Evolutionary conservation across 2,113 vertebrate species (phyloP).

Genomic region (Tragelaphus scriptus): DNA sequence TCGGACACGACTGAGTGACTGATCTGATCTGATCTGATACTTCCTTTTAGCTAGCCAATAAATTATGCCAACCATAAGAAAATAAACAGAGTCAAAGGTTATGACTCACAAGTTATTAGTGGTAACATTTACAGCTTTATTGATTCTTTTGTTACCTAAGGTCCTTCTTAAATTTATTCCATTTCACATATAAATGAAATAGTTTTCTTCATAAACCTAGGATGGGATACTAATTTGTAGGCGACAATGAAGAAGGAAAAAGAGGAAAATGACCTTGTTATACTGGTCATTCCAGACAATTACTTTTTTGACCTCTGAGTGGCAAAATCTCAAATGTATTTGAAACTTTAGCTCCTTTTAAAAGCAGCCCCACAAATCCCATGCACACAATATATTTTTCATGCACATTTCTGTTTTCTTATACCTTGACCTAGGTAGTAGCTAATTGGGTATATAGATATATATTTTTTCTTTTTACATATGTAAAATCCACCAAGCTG

Average conservation of each 20-base stretch:
- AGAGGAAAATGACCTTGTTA: not conserved
- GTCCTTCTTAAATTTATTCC: not conserved
- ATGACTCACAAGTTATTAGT: not conserved
- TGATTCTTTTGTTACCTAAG: not conserved
- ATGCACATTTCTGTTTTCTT: conserved; percentile 23
- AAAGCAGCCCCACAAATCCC: not conserved
- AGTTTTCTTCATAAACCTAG: not conserved
- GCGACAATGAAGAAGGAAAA: not conserved
- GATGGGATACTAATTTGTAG: not conserved
- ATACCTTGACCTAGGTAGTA: not conserved
- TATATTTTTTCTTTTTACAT: not conserved
- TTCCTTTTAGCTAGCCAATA: not conserved
- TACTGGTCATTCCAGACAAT: not conserved
- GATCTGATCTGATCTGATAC: too few species aligned
- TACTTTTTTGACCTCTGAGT: not conserved
- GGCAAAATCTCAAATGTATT: conserved; percentile 30
- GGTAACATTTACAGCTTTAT: conserved; percentile 8
- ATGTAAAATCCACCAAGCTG: not conserved
- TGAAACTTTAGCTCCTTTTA: not conserved
- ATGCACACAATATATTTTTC: not conserved
- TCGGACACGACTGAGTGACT: too few species aligned
- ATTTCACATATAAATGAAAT: conserved; percentile 5
- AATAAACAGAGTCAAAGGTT: not conserved
- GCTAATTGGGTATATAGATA: not conserved
- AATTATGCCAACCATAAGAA: not conserved